These are phyloP conservation scores for Lynx canadensis DNA, from an alignment of 2,113 vertebrate genomes.

Conservation along the genomic window DNA sequence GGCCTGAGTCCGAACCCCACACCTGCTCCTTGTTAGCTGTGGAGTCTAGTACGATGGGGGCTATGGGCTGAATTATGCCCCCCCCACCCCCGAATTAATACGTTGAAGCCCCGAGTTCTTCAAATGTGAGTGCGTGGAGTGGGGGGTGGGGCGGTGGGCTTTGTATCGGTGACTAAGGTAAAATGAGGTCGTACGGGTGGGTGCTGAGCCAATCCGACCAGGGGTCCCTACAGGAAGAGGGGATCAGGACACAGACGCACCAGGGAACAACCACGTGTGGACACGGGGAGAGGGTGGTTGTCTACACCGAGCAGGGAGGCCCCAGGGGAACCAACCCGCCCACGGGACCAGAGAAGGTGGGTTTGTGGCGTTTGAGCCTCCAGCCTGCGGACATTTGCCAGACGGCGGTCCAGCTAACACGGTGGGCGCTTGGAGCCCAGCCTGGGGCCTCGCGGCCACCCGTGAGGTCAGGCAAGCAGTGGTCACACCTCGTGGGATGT, in stretches of 20 bases:
- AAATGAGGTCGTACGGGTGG: background rate
- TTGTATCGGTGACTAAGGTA: background rate
- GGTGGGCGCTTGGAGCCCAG: fast-evolving
- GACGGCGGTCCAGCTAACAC: fast-evolving
- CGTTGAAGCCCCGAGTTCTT: background rate
- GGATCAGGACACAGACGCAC: fast-evolving
- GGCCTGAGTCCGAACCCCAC: background rate
- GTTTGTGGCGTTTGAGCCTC: fast-evolving
- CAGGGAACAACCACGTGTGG: fast-evolving
- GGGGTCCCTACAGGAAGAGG: fast-evolving
- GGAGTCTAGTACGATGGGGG: background rate
- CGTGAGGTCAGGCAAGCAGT: fast-evolving
- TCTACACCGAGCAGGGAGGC: fast-evolving
- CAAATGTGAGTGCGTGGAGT: background rate
- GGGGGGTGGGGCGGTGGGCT: background rate
- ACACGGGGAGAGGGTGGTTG: fast-evolving
- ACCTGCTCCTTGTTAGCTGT: too few species aligned
- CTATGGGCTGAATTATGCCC: fast-evolving
- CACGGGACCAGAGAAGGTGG: fast-evolving
- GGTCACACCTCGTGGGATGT: fast-evolving
- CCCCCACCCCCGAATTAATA: background rate
- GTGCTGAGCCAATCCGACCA: too few species aligned
- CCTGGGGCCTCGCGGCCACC: fast-evolving
- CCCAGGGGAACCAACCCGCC: background rate
- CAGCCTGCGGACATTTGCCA: fast-evolving